Evolutionary conservation across 2,888 invertebrate species (phyloP).

Genomic region (Agelastica alni): DNA sequence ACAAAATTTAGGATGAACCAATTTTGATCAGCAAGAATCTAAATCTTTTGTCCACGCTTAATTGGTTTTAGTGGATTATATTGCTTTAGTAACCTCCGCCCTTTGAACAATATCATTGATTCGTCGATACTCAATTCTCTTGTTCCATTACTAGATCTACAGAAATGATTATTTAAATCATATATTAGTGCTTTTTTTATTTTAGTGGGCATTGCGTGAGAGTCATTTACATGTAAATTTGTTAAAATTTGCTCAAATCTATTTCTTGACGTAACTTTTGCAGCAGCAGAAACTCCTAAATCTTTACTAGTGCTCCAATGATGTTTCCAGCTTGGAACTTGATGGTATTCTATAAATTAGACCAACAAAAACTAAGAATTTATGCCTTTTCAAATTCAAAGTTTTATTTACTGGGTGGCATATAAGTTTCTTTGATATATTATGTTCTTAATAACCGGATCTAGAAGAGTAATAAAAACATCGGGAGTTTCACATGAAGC

Average conservation of each 20-base stretch:
- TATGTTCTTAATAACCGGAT: too few relatives aligned
- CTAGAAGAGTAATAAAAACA: too few relatives aligned
- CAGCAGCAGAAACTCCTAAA: conserved; percentile 12
- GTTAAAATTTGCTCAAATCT: conserved; percentile 21
- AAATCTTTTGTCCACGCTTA: conserved; percentile 31
- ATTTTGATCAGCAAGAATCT: conserved; percentile 25
- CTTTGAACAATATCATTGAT: too few relatives aligned
- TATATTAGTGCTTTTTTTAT: conserved; percentile 10
- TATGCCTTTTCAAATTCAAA: conserved; percentile 24
- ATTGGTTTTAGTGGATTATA: too few relatives aligned
- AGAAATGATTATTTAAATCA: conserved; percentile 11
- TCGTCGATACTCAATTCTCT: too few relatives aligned
- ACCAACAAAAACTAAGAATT: conserved; percentile 26
- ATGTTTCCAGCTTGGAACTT: conserved; percentile 24
- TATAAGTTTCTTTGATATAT: conserved; percentile 31
- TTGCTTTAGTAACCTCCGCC: too few relatives aligned
- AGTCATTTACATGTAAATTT: conserved; percentile 18
- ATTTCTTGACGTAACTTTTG: conserved; percentile 8
- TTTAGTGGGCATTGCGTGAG: conserved; percentile 6
- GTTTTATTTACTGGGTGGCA: conserved; percentile 28
- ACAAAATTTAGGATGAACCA: conserved; percentile 32
- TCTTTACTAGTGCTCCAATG: conserved; percentile 11
- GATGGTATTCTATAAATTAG: conserved; percentile 27
- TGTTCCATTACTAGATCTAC: conserved; percentile 5
- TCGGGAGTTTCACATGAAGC: too few relatives aligned